Percentiles rank a stretch among this genome's conserved stretches.
Conservation (phyloP, 2,797 vertebrate genomes). For the Brachyrhaphis roseni region DNA sequence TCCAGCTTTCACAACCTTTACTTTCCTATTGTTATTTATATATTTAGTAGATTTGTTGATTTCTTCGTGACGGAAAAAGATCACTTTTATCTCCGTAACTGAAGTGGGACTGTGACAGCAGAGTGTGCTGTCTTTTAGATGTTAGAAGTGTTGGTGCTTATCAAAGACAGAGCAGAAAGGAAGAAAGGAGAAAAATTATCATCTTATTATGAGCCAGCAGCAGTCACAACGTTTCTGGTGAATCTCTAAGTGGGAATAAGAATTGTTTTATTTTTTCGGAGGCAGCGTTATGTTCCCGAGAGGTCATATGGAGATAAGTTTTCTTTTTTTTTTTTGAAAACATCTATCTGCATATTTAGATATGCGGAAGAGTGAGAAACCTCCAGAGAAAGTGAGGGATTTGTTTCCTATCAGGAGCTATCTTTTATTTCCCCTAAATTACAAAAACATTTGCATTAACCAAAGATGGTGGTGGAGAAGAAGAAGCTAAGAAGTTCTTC, state of each 20-base stretch:
- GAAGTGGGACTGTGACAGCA: constrained; percentile 44
- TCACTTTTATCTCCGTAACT: constrained; percentile 43
- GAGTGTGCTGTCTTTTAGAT: constrained; percentile 54
- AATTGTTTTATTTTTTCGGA: constrained; percentile 46
- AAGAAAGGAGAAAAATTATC: constrained; percentile 63
- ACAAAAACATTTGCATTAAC: constrained; percentile 5
- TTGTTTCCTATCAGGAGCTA: constrained; percentile 31
- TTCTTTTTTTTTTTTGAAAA: constrained; percentile 53
- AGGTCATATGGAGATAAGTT: constrained; percentile 71
- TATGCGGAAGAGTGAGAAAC: constrained; percentile 38
- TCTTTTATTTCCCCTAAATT: constrained; percentile 25
- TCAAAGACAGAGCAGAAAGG: constrained; percentile 58
- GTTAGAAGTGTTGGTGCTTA: constrained; percentile 35
- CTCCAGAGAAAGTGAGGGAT: constrained; percentile 10
- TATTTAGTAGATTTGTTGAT: constrained; percentile 26
- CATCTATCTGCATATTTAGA: constrained; percentile 76
- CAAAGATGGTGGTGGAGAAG: neutral
- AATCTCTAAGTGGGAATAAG: constrained; percentile 57
- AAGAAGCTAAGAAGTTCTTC: constrained; percentile 29
- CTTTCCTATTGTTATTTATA: constrained; percentile 35
- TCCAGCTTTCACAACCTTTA: constrained; percentile 42
- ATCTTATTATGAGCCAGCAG: constrained; percentile 69
- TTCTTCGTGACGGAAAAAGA: constrained; percentile 43
- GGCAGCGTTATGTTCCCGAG: constrained; percentile 49
- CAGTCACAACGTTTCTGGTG: constrained; percentile 58